phyloP scores from a whole-genome alignment of 2,113 vertebrate species.

The Chinchilla lanigera region DNA sequence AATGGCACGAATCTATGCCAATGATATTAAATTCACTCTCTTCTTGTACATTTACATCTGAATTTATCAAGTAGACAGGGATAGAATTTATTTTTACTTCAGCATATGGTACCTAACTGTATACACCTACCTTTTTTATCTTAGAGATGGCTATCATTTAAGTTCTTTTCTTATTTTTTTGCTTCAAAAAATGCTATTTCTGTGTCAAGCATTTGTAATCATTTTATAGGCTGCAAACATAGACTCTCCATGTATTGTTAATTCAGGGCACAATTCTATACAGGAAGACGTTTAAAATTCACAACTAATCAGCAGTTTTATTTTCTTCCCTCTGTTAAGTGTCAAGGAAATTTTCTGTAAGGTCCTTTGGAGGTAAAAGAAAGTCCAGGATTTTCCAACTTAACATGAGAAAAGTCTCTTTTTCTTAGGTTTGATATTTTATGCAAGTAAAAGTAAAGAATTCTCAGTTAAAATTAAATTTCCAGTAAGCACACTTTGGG shows the following conservation, averaged over 20 bases:
- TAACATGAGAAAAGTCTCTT: neutral
- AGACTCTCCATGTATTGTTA: neutral
- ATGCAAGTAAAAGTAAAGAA: neutral
- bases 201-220: neutral
- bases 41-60: neutral
- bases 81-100: neutral
- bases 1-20: neutral
- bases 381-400: neutral
- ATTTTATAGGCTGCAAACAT: neutral
- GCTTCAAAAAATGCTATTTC: neutral
- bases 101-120: too few relatives aligned
- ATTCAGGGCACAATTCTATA: too few relatives aligned
- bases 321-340: neutral
- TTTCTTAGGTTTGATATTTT: neutral
- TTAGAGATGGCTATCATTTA: neutral
- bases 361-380: neutral
- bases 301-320: neutral
- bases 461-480: neutral
- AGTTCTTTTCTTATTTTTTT: neutral
- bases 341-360: neutral
- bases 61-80: neutral
- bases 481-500: neutral
- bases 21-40: neutral
- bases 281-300: neutral
- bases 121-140: neutral